Evolutionary conservation across 2,888 invertebrate species (phyloP).

Genomic region (Aleiodes alternator): DNA sequence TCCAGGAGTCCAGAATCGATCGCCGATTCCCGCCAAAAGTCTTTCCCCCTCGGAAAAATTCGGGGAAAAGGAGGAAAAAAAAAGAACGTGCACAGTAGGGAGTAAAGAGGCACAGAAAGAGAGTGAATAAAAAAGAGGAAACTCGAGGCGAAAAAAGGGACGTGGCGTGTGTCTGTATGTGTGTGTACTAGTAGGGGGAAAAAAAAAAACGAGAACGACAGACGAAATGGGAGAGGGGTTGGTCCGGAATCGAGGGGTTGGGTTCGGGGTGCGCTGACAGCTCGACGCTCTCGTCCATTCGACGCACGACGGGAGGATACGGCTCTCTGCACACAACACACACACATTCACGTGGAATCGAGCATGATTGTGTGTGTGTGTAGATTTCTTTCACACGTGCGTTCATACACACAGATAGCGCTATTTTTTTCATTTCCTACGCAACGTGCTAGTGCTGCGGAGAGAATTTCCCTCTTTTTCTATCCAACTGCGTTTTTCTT

Average conservation of each 20-base stretch:
- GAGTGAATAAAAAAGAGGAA: slow-evolving; percentile 31
- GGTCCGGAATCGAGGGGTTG: slow-evolving; percentile 67
- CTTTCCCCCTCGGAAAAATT: background rate
- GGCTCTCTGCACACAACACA: slow-evolving; percentile 71
- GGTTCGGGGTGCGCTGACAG: slow-evolving; percentile 75
- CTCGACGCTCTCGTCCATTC: slow-evolving; percentile 72
- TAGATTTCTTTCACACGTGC: slow-evolving; percentile 35
- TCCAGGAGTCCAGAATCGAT: too few species aligned
- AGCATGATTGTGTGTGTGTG: slow-evolving; percentile 34
- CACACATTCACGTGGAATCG: slow-evolving; percentile 28
- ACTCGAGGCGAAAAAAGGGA: slow-evolving; percentile 50
- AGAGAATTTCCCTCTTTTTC: slow-evolving; percentile 53
- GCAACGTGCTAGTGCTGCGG: slow-evolving; percentile 45
- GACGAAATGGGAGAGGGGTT: slow-evolving; percentile 61
- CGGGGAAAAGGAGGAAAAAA: too few species aligned
- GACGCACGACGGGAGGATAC: slow-evolving; percentile 72
- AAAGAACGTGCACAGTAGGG: too few species aligned
- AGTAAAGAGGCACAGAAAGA: too few species aligned
- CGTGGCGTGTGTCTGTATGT: slow-evolving; percentile 51
- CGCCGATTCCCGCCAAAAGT: slow-evolving; percentile 11
- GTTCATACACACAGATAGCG: slow-evolving; percentile 33
- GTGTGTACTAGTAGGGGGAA: slow-evolving; percentile 40
- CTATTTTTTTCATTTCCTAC: slow-evolving; percentile 21
- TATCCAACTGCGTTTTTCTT: slow-evolving; percentile 52
- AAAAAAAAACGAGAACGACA: slow-evolving; percentile 45